Evolutionary conservation across 2,888 invertebrate genomes (phyloP), one percentile per base, ranked within the genome.

Genomic region (Mellilla xanthometata): DNA sequence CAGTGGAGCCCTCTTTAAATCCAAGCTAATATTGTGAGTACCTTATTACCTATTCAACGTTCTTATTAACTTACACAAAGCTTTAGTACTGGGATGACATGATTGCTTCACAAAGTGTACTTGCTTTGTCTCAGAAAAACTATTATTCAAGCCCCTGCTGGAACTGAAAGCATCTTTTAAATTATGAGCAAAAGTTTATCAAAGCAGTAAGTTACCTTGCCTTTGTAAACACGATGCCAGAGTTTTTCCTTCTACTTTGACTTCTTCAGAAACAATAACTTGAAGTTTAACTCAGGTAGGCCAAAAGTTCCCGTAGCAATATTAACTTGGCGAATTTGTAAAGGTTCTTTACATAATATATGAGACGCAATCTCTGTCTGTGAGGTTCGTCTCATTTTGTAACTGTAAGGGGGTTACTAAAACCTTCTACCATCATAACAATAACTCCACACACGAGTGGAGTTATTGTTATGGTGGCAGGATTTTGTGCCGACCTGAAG

Each of bases 271-370:
- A 33, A 40, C 31, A 36, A 27, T 28, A 48, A 35, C 15, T 32
- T 42, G 15, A 29, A 34, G 24, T 41, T 35, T 13, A 43, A 39
- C 12, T 42, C 13, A 11, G 23, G 39, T 35, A 12, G 28, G 43
- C 35, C 30, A 39, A 24, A 43, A 43, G 35, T 49, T 35, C 28
- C 33, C 36, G 22, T n/a, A 26, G 12, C 34, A 36, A 43, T 43
- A 39, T 39, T 32, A 23, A 41, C 28, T 47, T 41, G 23, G 13
- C 40, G 7, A 32, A 38, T 19, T 27, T 32, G 28, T 38, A 27
- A 39, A 40, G 39, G 33, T 39, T 39, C 26, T 7, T 36, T 46
- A 35, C 35, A 46, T 39, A 36, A 40, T 36, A 38, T 33, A 33
- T 11, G 12, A 24, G 26, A 12, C 15, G 15, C 12, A 24, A 31